Evolutionary conservation across 2,888 invertebrate species (phyloP), one percentile per base, ranked within the genome.

Genomic region (Epirrita christyi): DNA sequence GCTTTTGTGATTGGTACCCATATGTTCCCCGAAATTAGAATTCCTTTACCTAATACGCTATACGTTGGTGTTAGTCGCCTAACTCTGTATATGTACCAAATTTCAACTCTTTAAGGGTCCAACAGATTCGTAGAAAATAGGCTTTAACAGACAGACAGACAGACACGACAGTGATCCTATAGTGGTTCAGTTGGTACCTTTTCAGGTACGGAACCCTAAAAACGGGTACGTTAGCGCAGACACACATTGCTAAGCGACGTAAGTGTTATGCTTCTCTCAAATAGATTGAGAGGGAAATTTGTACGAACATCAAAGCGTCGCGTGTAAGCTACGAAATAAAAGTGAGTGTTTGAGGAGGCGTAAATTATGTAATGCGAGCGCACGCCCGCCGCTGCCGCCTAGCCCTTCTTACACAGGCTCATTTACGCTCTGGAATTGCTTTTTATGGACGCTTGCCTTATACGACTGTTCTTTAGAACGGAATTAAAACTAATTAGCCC

Each of bases 311-410:
- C 75, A 75, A 75, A 67, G 72, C 66, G 69, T 65, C 67, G 67
- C 71, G 61, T 75, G 70, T 72, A 71, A 69, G 70, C 65, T 65
- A 71, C 68, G 67, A 76, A 80, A 80, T 80, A 80, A 80, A 78
- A 79, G 71, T 71, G 71, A 80, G 73, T 71, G 72, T 75, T 79
- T 81, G 72, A 77, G 74, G 72, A 71, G 70, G 59, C 70, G 72
- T 75, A 69, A 75, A 78, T 80, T 75, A 77, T 78, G 72, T 76
- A 77, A 76, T 70, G 63, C 54, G 67, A 66, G 64, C 58, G 59
- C 69, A 70, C 65, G 58, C 61, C 55, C 61, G 55, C 55, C 61
- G 56, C 62, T 66, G 63, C 63, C 68, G 66, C 69, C 44, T 56
- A 53, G 61, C 48, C 54, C 51, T 55, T 49, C 55, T 61, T 51